A percentile compares a stretch with the other conserved stretches of the same genome.
These are phyloP conservation scores for Karalla daura DNA, from an alignment of 2,797 vertebrate genomes.

Conservation along the genomic window DNA sequence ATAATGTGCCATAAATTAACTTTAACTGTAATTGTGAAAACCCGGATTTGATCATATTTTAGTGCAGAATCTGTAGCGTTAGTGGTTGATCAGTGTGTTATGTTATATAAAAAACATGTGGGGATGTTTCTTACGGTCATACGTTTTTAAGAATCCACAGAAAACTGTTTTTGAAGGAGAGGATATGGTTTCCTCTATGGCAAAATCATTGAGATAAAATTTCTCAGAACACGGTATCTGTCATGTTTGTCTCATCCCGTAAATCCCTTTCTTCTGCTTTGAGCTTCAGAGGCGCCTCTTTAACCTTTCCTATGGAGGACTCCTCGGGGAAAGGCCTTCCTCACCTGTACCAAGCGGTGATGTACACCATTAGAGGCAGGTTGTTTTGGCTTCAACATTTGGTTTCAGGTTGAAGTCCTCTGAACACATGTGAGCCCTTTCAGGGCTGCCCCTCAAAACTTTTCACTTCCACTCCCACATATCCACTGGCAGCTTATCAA, in stretches of 20 bases:
- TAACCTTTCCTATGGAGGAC: constrained; percentile 18
- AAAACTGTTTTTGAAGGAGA: constrained; percentile 5
- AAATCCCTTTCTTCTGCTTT: constrained; percentile 30
- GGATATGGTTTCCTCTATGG: constrained; percentile 6
- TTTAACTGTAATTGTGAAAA: too few relatives aligned
- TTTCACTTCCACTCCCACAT: constrained; percentile 1
- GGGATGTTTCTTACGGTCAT: constrained; percentile 9
- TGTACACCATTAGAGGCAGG: background rate
- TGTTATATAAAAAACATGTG: background rate
- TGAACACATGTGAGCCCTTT: constrained; percentile 9
- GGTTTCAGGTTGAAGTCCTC: constrained; percentile 4
- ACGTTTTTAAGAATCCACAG: background rate
- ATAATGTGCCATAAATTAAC: too few relatives aligned
- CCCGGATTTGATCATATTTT: too few relatives aligned
- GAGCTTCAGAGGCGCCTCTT: constrained; percentile 3
- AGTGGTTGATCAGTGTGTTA: background rate
- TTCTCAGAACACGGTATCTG: constrained; percentile 3
- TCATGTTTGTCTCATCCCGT: constrained; percentile 23
- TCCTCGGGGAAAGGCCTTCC: constrained; percentile 5
- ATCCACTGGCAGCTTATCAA: constrained; percentile 10
- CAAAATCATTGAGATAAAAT: constrained; percentile 19
- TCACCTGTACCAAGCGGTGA: background rate
- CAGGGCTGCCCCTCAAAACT: background rate
- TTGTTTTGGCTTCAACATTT: constrained; percentile 19
- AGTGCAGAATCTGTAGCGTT: too few relatives aligned